Conservation (phyloP, 1,140 invertebrate species). For the Aradophagus sp. region DNA sequence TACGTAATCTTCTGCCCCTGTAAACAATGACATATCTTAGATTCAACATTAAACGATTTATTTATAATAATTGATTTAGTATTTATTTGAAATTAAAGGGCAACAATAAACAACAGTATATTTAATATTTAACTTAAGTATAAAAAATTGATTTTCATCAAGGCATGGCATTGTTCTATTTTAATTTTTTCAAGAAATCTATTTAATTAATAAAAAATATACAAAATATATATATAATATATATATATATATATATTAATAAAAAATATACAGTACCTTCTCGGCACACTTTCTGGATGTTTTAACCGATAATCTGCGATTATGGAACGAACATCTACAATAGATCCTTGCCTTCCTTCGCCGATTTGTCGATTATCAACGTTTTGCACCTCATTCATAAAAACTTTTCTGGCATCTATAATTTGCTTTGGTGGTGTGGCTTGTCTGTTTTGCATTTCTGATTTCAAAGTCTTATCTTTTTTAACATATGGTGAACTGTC, state of each 20-base stretch:
- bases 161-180: too few species aligned
- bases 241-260: too few species aligned
- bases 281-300: conserved; percentile 81
- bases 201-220: too few species aligned
- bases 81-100: too few species aligned
- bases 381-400: conserved; percentile 45
- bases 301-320: conserved; percentile 87
- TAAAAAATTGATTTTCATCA: too few species aligned
- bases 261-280: too few species aligned
- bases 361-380: conserved; percentile 74
- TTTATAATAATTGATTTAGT: too few species aligned
- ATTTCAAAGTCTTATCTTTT: conserved; percentile 54
- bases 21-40: conserved; percentile 7
- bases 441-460: conserved; percentile 29
- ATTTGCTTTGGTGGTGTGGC: conserved; percentile 33
- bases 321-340: conserved; percentile 86
- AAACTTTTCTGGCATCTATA: conserved; percentile 38
- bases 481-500: conserved; percentile 45
- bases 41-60: not conserved
- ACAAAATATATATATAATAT: not conserved
- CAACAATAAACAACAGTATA: too few species aligned
- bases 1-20: conserved; percentile 71
- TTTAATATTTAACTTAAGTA: too few species aligned
- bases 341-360: conserved; percentile 82
- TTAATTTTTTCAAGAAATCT: too few species aligned